These are phyloP conservation scores for Pocillopora meandrina DNA, from an alignment of 92 coral and sea anemone species.

Conservation along the genomic window DNA sequence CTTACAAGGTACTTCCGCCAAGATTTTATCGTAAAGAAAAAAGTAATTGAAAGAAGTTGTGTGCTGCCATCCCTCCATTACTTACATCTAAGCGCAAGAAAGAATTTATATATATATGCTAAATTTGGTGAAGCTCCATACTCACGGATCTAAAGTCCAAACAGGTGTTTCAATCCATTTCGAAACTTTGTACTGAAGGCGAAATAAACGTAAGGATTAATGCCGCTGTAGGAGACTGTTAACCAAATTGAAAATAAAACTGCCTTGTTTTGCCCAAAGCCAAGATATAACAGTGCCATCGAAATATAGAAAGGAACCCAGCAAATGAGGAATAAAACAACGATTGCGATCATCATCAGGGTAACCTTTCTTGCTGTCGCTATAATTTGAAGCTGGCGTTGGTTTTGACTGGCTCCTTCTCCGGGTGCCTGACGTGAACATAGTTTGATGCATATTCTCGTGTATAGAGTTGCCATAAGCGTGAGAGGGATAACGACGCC, in stretches of 20 bases:
- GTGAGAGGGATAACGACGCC: neutral
- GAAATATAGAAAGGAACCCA: slow-evolving; percentile 9
- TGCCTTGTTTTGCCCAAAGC: neutral
- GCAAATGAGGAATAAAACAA: neutral
- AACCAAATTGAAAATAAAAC: neutral
- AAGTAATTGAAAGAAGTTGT: no score
- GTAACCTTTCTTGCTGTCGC: slow-evolving; percentile 19
- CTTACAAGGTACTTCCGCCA: no score
- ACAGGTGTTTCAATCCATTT: neutral
- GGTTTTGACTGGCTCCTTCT: slow-evolving; percentile 33
- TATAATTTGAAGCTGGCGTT: slow-evolving; percentile 9
- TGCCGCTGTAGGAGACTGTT: neutral
- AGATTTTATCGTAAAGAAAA: no score
- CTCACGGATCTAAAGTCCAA: neutral
- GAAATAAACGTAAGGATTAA: slow-evolving; percentile 14
- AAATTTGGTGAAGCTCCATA: slow-evolving; percentile 1
- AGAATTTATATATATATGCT: neutral
- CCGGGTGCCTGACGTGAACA: slow-evolving; percentile 6
- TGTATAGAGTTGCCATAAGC: neutral
- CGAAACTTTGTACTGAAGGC: slow-evolving; percentile 6
- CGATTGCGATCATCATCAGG: slow-evolving; percentile 15
- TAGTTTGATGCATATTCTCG: neutral
- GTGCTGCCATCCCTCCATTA: no score
- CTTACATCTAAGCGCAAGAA: neutral
- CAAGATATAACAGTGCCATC: neutral